Percentiles rank a stretch among this genome's conserved stretches.
Evolutionary conservation across 2,113 vertebrate species (phyloP).

Genomic region (Coreoperca whiteheadi): DNA sequence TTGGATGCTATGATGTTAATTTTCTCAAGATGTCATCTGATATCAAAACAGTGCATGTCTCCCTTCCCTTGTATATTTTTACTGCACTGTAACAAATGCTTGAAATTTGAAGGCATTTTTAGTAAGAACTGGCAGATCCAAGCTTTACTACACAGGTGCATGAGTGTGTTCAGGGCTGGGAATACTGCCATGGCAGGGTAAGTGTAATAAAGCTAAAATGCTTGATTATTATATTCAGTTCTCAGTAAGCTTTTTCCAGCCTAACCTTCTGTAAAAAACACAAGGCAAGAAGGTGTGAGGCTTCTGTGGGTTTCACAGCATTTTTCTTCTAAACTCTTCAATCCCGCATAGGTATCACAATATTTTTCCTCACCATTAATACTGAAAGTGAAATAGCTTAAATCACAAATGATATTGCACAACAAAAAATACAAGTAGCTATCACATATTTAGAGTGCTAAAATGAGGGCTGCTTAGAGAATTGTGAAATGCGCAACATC

Average conservation of each 20-base stretch:
- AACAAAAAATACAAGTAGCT: constrained; percentile 1
- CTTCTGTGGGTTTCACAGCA: neutral
- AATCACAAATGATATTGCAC: neutral
- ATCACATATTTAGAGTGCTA: constrained; percentile 6
- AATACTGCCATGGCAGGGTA: neutral
- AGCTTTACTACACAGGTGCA: neutral
- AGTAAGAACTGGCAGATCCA: neutral
- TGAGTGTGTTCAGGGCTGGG: neutral
- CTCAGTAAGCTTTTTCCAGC: neutral
- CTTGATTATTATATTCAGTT: neutral
- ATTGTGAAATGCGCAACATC: constrained; percentile 21
- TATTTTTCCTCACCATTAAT: neutral
- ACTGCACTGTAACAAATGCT: neutral
- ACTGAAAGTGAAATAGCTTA: neutral
- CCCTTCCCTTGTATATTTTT: neutral
- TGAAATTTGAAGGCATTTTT: neutral
- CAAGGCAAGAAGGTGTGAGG: neutral
- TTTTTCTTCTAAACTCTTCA: constrained; percentile 4
- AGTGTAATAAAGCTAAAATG: neutral
- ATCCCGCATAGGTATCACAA: constrained; percentile 7
- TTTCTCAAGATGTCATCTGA: neutral
- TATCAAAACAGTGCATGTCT: neutral
- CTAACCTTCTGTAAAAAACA: constrained; percentile 8
- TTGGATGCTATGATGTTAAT: neutral
- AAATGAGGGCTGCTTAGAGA: constrained; percentile 16